Conservation (phyloP, 2,888 invertebrate genomes). For the Drosophila anomalipes region DNA sequence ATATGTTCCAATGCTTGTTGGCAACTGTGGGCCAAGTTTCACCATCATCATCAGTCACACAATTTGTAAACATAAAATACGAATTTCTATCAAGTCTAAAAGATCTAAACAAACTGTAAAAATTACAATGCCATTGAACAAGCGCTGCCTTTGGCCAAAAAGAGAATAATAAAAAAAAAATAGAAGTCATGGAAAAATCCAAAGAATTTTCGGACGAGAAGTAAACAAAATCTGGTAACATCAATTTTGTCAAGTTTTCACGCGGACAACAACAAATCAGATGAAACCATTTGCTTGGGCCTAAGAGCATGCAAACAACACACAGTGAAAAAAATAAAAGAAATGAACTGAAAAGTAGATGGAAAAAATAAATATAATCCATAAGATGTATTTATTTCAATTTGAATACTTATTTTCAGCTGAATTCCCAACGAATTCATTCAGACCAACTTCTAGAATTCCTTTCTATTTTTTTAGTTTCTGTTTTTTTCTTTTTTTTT, state of each 20-base stretch:
- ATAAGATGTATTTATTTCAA: not conserved
- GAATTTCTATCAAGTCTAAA: conserved; percentile 48
- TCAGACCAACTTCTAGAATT: conserved; percentile 2
- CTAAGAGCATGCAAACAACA: conserved; percentile 54
- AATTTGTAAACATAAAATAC: conserved; percentile 59
- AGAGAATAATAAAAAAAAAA: not conserved
- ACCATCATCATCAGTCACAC: conserved; percentile 60
- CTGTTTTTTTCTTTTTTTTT: not conserved
- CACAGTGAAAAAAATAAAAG: conserved; percentile 22
- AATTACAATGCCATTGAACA: conserved; percentile 63
- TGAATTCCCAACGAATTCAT: conserved; percentile 18
- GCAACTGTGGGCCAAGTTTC: conserved; percentile 32
- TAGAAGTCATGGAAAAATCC: conserved; percentile 28
- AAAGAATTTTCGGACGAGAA: conserved; percentile 32
- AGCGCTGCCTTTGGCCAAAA: conserved; percentile 24
- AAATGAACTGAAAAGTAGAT: not conserved
- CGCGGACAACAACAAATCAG: conserved; percentile 61
- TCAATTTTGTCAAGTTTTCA: conserved; percentile 69
- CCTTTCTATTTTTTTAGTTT: not conserved
- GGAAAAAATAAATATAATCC: not conserved
- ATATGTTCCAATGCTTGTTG: conserved; percentile 35
- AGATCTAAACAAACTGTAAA: conserved; percentile 66
- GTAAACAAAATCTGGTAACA: conserved; percentile 66
- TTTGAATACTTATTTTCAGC: conserved; percentile 12
- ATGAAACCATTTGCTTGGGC: conserved; percentile 49